Conservation (phyloP, 2,888 invertebrate species). For the Sinelater perroti region DNA sequence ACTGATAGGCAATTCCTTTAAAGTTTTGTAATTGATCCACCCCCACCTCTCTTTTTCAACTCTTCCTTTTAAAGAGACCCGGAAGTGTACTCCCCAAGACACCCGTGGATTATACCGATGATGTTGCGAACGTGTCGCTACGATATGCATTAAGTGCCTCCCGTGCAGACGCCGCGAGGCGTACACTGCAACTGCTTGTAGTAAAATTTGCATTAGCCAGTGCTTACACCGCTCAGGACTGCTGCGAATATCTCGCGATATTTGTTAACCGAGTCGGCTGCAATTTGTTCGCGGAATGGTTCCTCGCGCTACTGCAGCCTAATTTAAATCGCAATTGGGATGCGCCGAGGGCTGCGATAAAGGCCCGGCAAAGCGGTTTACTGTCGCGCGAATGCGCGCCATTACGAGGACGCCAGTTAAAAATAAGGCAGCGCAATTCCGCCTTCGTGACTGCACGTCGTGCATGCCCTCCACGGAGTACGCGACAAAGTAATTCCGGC, state of each 20-base stretch:
- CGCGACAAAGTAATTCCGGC: neutral
- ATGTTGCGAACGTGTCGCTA: slow-evolving; percentile 38
- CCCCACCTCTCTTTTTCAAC: too few species aligned
- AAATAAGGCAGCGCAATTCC: neutral
- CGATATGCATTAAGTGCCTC: slow-evolving; percentile 27
- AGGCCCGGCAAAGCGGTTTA: too few species aligned
- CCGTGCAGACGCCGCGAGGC: slow-evolving; percentile 4
- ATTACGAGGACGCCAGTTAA: neutral
- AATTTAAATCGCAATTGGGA: slow-evolving; percentile 16
- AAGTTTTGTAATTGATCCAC: too few species aligned
- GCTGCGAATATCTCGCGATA: slow-evolving; percentile 15
- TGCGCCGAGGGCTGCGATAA: too few species aligned
- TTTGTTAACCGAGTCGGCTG: slow-evolving; percentile 26
- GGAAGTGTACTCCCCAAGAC: slow-evolving; percentile 24
- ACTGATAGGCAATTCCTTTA: too few species aligned
- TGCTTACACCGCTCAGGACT: slow-evolving; percentile 24
- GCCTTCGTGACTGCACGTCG: slow-evolving; percentile 1
- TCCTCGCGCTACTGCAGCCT: neutral
- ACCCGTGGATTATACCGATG: slow-evolving; percentile 40
- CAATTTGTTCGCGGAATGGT: slow-evolving; percentile 10
- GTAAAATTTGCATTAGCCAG: slow-evolving; percentile 32
- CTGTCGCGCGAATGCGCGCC: too few species aligned
- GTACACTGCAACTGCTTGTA: slow-evolving; percentile 19
- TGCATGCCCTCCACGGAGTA: neutral
- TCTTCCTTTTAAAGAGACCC: slow-evolving; percentile 22